Evolutionary conservation across 2,888 invertebrate genomes (phyloP).

Genomic region (Antitype chi): DNA sequence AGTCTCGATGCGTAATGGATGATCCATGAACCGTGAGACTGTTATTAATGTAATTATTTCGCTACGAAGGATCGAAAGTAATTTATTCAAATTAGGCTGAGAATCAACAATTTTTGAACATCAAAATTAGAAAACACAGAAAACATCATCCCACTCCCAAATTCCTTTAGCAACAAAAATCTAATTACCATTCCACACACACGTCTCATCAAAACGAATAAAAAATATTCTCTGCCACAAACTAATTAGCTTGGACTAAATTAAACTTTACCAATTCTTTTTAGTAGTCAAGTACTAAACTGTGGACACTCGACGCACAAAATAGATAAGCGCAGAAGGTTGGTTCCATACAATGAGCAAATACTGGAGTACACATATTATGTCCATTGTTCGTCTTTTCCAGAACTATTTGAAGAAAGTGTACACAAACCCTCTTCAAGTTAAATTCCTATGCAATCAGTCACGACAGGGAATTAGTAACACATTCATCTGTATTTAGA

Average conservation of each 20-base stretch:
- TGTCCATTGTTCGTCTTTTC: no score
- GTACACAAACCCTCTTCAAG: no score
- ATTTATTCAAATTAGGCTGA: no score
- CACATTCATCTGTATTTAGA: no score
- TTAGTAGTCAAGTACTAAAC: conserved; percentile 25
- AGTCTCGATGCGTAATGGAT: no score
- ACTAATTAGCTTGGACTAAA: conserved; percentile 54
- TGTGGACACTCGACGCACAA: conserved; percentile 16
- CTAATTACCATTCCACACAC: conserved; percentile 33
- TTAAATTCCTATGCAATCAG: no score
- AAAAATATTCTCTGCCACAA: conserved; percentile 24
- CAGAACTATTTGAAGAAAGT: no score
- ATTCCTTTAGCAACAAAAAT: not conserved
- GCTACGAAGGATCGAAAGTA: no score
- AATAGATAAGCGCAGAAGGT: conserved; percentile 8
- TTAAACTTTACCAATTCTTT: conserved; percentile 55
- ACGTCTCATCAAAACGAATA: conserved; percentile 28
- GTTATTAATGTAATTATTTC: no score
- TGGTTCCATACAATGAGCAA: not conserved
- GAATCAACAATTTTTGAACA: not conserved
- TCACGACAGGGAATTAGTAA: no score
- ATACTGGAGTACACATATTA: no score
- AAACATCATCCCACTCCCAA: not conserved
- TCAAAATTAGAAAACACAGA: not conserved
- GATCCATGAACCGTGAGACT: no score